Evolutionary conservation across 35 echinoderm and acorn worm species (phyloP), one percentile per base, ranked within the genome.

Genomic region (Ptychodera flava): DNA sequence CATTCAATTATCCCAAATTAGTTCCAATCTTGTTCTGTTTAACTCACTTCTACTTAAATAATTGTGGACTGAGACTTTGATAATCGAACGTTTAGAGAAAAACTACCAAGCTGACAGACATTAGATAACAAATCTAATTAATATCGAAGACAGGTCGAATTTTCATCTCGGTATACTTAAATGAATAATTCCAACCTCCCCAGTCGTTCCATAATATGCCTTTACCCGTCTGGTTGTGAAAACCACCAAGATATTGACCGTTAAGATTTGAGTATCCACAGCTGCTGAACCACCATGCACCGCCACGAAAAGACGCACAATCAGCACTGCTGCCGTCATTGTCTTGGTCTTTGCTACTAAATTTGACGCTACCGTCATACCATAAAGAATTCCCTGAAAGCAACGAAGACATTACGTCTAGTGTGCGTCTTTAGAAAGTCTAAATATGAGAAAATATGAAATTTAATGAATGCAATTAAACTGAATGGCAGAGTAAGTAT

Each of bases 231-330:
- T 85, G 78, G 28, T 79, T 32, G 36, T 30, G 45, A 1, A 38
- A 78, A 14, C 84, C 90, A 0, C 32, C 78, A n/a, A 87, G 37
- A 53, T 91, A 91, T 15, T 75, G 85, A 45, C 90, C 90, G 64
- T 91, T 91, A 28, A 91, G 90, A 33, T 91, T 91, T 28, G 84
- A 38, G 15, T 86, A 80, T 22, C 86, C 84, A 32, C 90, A 91
- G 45, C 78, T 86, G 0, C 37, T 34, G 79, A 79, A 91, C 90
- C 90, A 91, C 90, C 90, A 91, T 30, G 83, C 90, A 16, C 90
- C 90, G 16, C 78, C 30, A 35, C 86, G 86, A 12, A 38, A 29
- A 6, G 6, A 22, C 45, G 36, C 37, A 16, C 84, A 84, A 34
- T 84, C 82, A 37, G 82, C 86, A 30, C 85, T 78, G 28, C n/a